These are phyloP conservation scores for Valencia hispanica DNA, from an alignment of 2,797 vertebrate species.

Conservation along the genomic window DNA sequence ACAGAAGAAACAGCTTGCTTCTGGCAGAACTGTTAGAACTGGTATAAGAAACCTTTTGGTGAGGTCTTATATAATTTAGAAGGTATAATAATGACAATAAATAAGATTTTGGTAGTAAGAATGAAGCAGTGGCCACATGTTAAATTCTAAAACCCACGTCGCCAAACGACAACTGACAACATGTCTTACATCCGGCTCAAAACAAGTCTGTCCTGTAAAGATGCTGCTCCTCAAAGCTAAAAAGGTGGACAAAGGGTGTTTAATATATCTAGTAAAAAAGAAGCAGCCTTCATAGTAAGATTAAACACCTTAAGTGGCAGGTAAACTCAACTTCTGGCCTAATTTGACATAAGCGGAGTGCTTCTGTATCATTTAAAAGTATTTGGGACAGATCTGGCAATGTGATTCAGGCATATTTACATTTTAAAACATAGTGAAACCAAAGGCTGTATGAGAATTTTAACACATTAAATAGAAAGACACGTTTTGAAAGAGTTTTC, in stretches of 20 bases:
- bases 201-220: not conserved
- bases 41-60: not conserved
- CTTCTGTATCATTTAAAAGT: not conserved
- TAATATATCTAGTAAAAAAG: not conserved
- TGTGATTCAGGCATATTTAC: not conserved
- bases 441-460: not conserved
- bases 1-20: not conserved
- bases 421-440: not conserved
- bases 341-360: conserved; percentile 2
- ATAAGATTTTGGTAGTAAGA: not conserved
- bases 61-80: not conserved
- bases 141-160: not conserved
- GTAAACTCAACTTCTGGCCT: conserved; percentile 1
- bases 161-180: not conserved
- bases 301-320: conserved; percentile 1
- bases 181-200: not conserved
- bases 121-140: not conserved
- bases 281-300: not conserved
- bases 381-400: not conserved
- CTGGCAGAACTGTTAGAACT: not conserved
- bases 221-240: not conserved
- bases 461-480: not conserved
- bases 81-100: not conserved
- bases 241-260: not conserved
- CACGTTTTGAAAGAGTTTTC: not conserved